Conservation (phyloP, 2,113 vertebrate species). For the Hymenochirus boettgeri region DNA sequence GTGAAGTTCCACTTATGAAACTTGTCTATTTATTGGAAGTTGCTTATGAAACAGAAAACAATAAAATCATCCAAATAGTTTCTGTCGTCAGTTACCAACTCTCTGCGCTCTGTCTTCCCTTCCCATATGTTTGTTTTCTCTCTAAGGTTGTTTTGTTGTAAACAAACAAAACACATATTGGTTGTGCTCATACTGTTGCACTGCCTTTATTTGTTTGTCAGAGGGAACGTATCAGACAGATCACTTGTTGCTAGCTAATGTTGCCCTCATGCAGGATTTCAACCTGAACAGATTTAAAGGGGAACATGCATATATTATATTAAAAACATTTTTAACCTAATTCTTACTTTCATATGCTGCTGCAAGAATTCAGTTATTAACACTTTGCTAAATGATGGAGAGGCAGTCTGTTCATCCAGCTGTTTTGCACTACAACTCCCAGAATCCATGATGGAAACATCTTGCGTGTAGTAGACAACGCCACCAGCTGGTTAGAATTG, state of each 20-base stretch:
- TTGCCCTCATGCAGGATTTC: not conserved
- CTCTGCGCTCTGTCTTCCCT: slow-evolving; percentile 1
- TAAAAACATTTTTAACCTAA: no score
- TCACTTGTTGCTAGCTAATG: slow-evolving; percentile 8
- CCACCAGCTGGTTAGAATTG: no score
- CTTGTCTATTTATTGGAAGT: slow-evolving; percentile 32
- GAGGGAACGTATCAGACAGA: slow-evolving; percentile 19
- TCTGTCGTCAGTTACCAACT: not conserved
- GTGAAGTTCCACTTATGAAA: no score
- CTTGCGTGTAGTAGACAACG: no score
- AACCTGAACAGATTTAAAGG: not conserved
- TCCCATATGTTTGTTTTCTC: slow-evolving; percentile 27
- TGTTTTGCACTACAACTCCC: no score
- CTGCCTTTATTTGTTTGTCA: slow-evolving; percentile 29
- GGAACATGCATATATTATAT: no score
- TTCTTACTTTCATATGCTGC: no score
- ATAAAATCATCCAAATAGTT: slow-evolving; percentile 16
- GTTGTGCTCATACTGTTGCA: slow-evolving; percentile 30
- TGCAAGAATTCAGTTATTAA: no score
- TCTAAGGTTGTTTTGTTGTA: slow-evolving; percentile 16
- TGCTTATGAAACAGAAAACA: slow-evolving; percentile 25
- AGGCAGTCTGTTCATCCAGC: no score
- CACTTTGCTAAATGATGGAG: no score
- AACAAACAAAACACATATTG: slow-evolving; percentile 24
- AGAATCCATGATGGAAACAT: no score